phyloP scores from a whole-genome alignment of 1,140 invertebrate species.

The Drosophila cardini region DNA sequence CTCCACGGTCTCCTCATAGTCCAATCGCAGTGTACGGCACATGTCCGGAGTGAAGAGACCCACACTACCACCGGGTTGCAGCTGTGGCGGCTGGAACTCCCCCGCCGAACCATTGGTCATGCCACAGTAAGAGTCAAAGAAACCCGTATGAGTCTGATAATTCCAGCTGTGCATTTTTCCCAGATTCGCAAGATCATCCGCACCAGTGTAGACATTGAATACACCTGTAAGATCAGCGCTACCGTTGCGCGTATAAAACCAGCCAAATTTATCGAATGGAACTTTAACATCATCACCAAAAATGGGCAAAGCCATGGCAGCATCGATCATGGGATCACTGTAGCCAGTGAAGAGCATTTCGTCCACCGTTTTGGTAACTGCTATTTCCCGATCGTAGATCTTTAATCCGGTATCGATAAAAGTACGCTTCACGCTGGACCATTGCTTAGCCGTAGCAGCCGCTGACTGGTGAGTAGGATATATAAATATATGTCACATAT shows the following conservation, averaged over 20 bases:
- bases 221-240: slow-evolving; percentile 89
- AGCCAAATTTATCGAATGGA: slow-evolving; percentile 90
- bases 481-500: not conserved
- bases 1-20: slow-evolving; percentile 86
- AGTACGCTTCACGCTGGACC: slow-evolving; percentile 86
- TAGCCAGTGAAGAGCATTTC: slow-evolving; percentile 93
- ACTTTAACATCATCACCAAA: slow-evolving; percentile 85
- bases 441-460: slow-evolving; percentile 87
- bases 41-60: slow-evolving; percentile 89
- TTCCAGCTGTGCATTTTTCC: slow-evolving; percentile 90
- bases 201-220: slow-evolving; percentile 90
- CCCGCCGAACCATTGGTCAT: slow-evolving; percentile 89
- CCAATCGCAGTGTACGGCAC: slow-evolving; percentile 87
- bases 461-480: slow-evolving; percentile 87
- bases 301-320: slow-evolving; percentile 87
- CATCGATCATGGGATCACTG: slow-evolving; percentile 88
- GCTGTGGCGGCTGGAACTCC: slow-evolving; percentile 90
- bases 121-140: slow-evolving; percentile 87
- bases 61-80: slow-evolving; percentile 86
- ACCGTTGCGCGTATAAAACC: slow-evolving; percentile 93
- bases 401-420: slow-evolving; percentile 86
- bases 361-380: slow-evolving; percentile 88
- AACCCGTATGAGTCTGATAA: slow-evolving; percentile 86
- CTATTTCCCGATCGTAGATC: slow-evolving; percentile 86
- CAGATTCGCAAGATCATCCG: slow-evolving; percentile 86